These are phyloP conservation scores for Dorcus hopei DNA, from an alignment of 2,888 invertebrate genomes.

Conservation along the genomic window DNA sequence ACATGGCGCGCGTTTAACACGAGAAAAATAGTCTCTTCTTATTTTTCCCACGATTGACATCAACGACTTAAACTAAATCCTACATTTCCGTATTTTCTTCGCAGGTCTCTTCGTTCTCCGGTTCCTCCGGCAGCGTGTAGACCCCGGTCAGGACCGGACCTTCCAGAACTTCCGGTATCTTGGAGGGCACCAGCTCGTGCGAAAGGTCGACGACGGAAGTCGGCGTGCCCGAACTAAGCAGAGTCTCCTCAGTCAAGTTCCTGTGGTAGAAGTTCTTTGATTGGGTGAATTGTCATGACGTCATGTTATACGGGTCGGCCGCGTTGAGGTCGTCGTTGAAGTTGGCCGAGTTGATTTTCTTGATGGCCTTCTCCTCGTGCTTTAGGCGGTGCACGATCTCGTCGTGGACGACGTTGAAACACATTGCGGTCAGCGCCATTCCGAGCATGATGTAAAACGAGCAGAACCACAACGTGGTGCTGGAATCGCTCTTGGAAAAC, in stretches of 20 bases:
- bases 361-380: conserved; percentile 62
- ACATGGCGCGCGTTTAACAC: no score
- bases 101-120: conserved; percentile 52
- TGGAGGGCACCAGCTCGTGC: conserved; percentile 28
- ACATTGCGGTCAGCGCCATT: conserved; percentile 86
- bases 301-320: conserved; percentile 63
- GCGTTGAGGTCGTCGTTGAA: conserved; percentile 62
- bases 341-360: conserved; percentile 58
- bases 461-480: conserved; percentile 82
- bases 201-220: conserved; percentile 42
- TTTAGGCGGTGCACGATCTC: conserved; percentile 78
- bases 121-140: conserved; percentile 57
- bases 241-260: conserved; percentile 58
- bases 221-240: conserved; percentile 56
- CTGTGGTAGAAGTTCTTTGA: conserved; percentile 57
- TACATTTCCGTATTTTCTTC: conserved; percentile 50
- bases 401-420: conserved; percentile 85
- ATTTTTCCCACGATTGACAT: no score
- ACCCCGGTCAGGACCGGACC: conserved; percentile 52
- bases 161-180: conserved; percentile 47
- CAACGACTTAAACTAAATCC: conserved; percentile 5
- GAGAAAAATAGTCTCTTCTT: no score
- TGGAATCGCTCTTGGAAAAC: conserved; percentile 59
- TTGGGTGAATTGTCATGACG: conserved; percentile 71
- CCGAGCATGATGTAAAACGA: conserved; percentile 84